These are phyloP conservation scores for Octodonta nipae DNA, from an alignment of 2,888 invertebrate species.

Conservation along the genomic window DNA sequence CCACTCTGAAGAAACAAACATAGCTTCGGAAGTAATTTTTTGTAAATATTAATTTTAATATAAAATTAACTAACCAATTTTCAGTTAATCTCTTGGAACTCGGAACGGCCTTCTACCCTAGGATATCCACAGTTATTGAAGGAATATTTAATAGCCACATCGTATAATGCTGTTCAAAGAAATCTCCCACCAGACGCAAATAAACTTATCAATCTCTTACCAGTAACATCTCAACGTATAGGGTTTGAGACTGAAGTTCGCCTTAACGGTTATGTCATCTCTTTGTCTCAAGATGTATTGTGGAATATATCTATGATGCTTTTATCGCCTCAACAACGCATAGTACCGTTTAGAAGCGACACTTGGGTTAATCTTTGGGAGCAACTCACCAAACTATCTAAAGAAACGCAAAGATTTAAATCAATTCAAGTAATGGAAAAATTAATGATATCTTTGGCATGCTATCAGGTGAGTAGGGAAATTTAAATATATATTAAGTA, in stretches of 20 bases:
- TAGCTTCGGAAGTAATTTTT: slow-evolving; percentile 51
- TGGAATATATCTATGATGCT: slow-evolving; percentile 76
- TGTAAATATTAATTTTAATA: background rate
- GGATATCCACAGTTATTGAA: slow-evolving; percentile 57
- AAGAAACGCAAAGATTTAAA: slow-evolving; percentile 48
- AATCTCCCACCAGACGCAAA: slow-evolving; percentile 59
- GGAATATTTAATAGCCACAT: slow-evolving; percentile 67
- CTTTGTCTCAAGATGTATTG: slow-evolving; percentile 58
- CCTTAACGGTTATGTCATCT: slow-evolving; percentile 43
- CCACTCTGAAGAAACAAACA: slow-evolving; percentile 61
- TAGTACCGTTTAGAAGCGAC: slow-evolving; percentile 69
- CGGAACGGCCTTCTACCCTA: slow-evolving; percentile 47
- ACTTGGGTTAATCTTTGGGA: slow-evolving; percentile 75
- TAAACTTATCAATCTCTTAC: slow-evolving; percentile 54
- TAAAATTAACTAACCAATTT: slow-evolving; percentile 3
- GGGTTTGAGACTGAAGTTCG: slow-evolving; percentile 48
- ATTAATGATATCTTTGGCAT: slow-evolving; percentile 63
- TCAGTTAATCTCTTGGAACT: slow-evolving; percentile 47
- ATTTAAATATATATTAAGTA: background rate
- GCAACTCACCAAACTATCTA: slow-evolving; percentile 47
- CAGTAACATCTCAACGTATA: slow-evolving; percentile 51
- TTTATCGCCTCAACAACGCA: slow-evolving; percentile 67
- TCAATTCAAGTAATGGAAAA: slow-evolving; percentile 64
- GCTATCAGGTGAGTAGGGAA: slow-evolving; percentile 62
- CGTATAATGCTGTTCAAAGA: slow-evolving; percentile 57